A percentile compares a stretch with the other conserved stretches of the same genome.
These are phyloP conservation scores for Sinocyclocheilus maitianheensis DNA, from an alignment of 2,113 vertebrate genomes.

Conservation along the genomic window DNA sequence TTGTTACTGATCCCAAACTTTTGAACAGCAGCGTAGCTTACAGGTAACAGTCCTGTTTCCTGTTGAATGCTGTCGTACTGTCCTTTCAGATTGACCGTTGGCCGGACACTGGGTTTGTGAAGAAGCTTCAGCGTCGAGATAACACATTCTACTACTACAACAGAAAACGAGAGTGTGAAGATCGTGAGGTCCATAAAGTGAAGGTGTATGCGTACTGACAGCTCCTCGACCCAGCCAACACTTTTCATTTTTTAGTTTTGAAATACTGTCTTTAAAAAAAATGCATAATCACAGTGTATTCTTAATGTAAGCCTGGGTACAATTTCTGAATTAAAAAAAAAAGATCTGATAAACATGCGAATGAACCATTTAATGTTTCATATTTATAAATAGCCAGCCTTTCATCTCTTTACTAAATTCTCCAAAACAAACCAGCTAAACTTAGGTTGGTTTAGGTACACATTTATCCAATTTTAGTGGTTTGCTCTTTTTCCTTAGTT, in stretches of 20 bases:
- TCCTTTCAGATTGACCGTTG: slow-evolving; percentile 83
- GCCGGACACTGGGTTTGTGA: slow-evolving; percentile 90
- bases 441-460: too few relatives aligned
- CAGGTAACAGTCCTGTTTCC: neutral
- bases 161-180: slow-evolving; percentile 85
- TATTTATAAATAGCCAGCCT: neutral
- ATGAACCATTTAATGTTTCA: neutral
- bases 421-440: neutral
- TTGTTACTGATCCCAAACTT: too few relatives aligned
- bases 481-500: neutral
- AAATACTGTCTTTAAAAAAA: neutral
- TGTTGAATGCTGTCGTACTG: neutral
- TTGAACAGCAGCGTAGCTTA: too few relatives aligned
- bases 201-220: slow-evolving; percentile 85
- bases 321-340: neutral
- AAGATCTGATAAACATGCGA: neutral
- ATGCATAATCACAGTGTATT: neutral
- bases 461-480: too few relatives aligned
- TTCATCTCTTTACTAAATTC: neutral
- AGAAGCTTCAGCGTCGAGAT: slow-evolving; percentile 89
- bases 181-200: slow-evolving; percentile 87
- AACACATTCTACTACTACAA: slow-evolving; percentile 89
- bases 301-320: neutral
- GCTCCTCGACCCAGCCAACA: neutral
- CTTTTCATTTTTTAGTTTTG: neutral